Conservation (phyloP, 2,113 vertebrate genomes). For the Gila orcuttii region DNA sequence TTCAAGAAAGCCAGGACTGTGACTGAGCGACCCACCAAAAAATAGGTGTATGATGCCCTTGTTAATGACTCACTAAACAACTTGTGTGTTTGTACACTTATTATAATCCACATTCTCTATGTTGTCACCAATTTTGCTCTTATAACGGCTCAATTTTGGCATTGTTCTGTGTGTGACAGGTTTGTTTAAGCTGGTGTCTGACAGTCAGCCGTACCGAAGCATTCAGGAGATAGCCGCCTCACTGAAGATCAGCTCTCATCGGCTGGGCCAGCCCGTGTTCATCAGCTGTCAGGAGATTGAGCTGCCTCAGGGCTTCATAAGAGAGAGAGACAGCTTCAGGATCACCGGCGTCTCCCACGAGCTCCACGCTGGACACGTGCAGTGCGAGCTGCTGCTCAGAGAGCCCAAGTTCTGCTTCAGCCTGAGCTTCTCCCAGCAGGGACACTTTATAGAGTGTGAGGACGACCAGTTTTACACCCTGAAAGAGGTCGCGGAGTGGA, state of each 20-base stretch:
- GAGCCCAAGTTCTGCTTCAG: slow-evolving; percentile 68
- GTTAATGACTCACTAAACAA: not conserved
- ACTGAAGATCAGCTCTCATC: slow-evolving; percentile 72
- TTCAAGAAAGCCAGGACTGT: not conserved
- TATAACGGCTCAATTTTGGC: not conserved
- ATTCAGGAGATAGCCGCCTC: slow-evolving; percentile 77
- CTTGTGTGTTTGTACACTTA: not conserved
- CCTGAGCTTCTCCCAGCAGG: slow-evolving; percentile 76
- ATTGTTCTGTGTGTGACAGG: slow-evolving; percentile 66
- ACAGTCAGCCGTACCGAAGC: slow-evolving; percentile 76
- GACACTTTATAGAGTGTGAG: slow-evolving; percentile 81
- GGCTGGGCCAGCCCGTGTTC: slow-evolving; percentile 76
- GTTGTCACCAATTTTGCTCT: not conserved
- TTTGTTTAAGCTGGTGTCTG: slow-evolving; percentile 80
- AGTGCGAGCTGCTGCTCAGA: slow-evolving; percentile 70
- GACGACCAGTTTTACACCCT: slow-evolving; percentile 85
- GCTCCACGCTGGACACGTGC: slow-evolving; percentile 66
- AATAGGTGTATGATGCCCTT: not conserved
- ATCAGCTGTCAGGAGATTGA: slow-evolving; percentile 69
- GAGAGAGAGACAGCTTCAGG: slow-evolving; percentile 69
- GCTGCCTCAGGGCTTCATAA: slow-evolving; percentile 66
- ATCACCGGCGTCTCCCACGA: slow-evolving; percentile 69
- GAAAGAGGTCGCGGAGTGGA: slow-evolving; percentile 83
- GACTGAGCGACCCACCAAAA: not conserved
- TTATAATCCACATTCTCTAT: not conserved